Conservation (phyloP, 2,888 invertebrate genomes). For the Cynaeus angustus region DNA sequence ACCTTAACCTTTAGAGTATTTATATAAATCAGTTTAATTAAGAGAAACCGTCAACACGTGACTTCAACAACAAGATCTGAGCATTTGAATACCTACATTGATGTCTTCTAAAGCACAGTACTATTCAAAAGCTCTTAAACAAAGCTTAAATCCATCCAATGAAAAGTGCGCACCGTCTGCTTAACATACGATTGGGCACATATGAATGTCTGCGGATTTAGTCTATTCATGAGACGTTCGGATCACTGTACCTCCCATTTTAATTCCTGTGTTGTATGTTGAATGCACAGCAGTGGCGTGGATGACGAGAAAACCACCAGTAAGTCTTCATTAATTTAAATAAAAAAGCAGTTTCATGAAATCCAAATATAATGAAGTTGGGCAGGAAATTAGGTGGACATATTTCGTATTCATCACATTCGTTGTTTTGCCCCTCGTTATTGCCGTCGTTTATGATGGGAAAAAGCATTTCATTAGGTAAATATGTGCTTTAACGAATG, state of each 20-base stretch:
- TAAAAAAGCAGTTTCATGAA: slow-evolving; percentile 53
- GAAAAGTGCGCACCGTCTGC: slow-evolving; percentile 33
- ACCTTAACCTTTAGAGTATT: neutral
- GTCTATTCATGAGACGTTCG: slow-evolving; percentile 40
- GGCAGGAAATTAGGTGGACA: slow-evolving; percentile 49
- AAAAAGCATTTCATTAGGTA: slow-evolving; percentile 20
- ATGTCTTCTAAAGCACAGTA: slow-evolving; percentile 8
- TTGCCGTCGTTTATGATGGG: slow-evolving; percentile 17
- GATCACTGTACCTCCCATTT: slow-evolving; percentile 28
- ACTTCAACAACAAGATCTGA: slow-evolving; percentile 12
- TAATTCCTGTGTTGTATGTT: slow-evolving; percentile 21
- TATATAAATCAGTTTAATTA: neutral
- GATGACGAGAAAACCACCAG: slow-evolving; percentile 4
- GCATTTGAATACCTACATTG: neutral
- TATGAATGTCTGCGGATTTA: slow-evolving; percentile 35
- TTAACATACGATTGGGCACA: slow-evolving; percentile 45
- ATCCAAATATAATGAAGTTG: slow-evolving; percentile 52
- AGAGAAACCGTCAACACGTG: slow-evolving; percentile 14
- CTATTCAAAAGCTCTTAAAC: slow-evolving; percentile 36
- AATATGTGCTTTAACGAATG: neutral
- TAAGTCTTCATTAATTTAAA: slow-evolving; percentile 52
- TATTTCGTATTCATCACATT: slow-evolving; percentile 52
- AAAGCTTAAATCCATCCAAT: slow-evolving; percentile 42
- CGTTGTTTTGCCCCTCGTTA: slow-evolving; percentile 31
- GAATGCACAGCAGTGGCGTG: slow-evolving; percentile 26